Evolutionary conservation across 2,113 vertebrate genomes (phyloP).

Genomic region (Chamaea fasciata): DNA sequence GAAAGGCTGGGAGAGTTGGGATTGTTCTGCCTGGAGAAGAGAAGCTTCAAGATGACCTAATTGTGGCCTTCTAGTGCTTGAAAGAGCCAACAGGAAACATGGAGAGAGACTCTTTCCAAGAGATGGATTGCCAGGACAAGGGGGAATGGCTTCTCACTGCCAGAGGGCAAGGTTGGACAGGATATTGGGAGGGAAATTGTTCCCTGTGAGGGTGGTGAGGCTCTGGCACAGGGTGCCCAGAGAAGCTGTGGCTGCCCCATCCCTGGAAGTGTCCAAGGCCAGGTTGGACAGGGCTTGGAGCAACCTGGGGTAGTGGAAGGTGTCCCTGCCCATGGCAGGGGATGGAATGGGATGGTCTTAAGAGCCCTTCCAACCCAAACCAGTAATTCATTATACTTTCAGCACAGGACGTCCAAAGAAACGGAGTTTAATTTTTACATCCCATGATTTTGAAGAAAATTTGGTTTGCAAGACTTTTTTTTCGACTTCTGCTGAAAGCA

Average conservation of each 20-base stretch:
- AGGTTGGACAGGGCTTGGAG: rapidly evolving
- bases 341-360: rapidly evolving
- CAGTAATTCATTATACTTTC: not conserved
- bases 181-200: not conserved
- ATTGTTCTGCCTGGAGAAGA: not conserved
- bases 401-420: not conserved
- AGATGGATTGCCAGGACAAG: rapidly evolving
- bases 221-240: not conserved
- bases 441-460: not conserved
- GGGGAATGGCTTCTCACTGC: not conserved
- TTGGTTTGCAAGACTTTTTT: not conserved
- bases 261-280: not conserved
- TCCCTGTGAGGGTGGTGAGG: rapidly evolving
- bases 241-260: not conserved
- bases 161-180: not conserved
- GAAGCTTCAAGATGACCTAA: not conserved
- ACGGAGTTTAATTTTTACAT: not conserved
- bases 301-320: rapidly evolving
- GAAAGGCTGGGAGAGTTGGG: not conserved
- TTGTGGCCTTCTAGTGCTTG: not conserved
- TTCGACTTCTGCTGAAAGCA: not conserved
- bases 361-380: not conserved
- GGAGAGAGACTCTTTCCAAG: not conserved
- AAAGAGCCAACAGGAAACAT: not conserved
- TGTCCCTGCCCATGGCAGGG: not conserved